phyloP scores from a whole-genome alignment of 2,888 invertebrate genomes.

The Oxytorus armatus region DNA sequence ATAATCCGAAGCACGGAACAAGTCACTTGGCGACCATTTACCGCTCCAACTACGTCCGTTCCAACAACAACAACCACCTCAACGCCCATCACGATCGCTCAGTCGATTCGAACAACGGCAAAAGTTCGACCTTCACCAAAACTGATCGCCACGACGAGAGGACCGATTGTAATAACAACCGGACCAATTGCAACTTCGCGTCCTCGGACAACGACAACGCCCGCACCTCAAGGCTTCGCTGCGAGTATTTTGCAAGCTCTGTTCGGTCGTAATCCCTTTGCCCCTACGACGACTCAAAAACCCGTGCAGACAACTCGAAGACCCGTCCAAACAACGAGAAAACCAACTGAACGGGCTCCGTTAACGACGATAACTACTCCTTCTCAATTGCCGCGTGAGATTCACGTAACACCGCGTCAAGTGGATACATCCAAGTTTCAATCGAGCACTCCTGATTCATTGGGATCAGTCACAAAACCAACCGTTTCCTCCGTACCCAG shows the following conservation, averaged over 20 bases:
- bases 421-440: constrained; percentile 70
- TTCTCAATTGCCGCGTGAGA: constrained; percentile 8
- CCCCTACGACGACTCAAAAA: constrained; percentile 73
- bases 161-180: constrained; percentile 68
- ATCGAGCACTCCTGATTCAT: constrained; percentile 73
- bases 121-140: constrained; percentile 55
- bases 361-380: constrained; percentile 22
- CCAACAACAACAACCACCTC: constrained; percentile 46
- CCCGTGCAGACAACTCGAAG: constrained; percentile 64
- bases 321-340: constrained; percentile 62
- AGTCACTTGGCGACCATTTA: constrained; percentile 71
- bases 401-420: constrained; percentile 64
- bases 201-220: constrained; percentile 82
- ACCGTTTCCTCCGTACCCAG: constrained; percentile 70
- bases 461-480: constrained; percentile 72
- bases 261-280: constrained; percentile 79
- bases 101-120: neutral
- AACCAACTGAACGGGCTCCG: constrained; percentile 48
- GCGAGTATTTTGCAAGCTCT: constrained; percentile 78
- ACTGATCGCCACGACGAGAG: constrained; percentile 53
- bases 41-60: constrained; percentile 65
- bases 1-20: constrained; percentile 60
- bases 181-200: constrained; percentile 73
- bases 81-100: constrained; percentile 28
- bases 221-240: constrained; percentile 80